Conservation (phyloP, 2,888 invertebrate genomes). For the Pseudococcus jackbeardsleyi region DNA sequence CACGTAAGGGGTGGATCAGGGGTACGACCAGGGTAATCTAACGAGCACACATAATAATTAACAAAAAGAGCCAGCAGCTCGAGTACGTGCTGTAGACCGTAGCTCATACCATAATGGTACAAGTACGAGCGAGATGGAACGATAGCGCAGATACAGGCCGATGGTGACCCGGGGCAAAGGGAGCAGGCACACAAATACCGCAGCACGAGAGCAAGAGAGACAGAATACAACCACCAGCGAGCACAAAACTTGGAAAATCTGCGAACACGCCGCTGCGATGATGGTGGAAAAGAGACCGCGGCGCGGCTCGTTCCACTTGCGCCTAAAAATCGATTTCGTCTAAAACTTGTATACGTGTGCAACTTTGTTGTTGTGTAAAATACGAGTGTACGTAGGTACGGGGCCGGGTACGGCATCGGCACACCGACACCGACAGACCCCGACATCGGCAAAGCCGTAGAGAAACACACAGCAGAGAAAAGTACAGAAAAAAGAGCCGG, state of each 20-base stretch:
- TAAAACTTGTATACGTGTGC: constrained; percentile 20
- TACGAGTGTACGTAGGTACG: not conserved
- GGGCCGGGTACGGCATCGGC: not conserved
- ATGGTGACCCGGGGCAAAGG: no score
- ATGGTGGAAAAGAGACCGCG: not conserved
- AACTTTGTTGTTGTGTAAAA: not conserved
- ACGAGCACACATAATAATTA: not conserved
- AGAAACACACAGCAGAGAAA: not conserved
- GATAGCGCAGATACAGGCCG: no score
- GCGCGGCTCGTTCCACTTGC: not conserved
- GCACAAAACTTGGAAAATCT: constrained; percentile 6
- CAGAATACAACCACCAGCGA: not conserved
- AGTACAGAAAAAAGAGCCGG: not conserved
- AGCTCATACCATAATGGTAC: no score
- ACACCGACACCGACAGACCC: not conserved
- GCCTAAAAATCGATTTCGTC: constrained; percentile 37
- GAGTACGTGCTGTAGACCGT: not conserved
- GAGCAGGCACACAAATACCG: not conserved
- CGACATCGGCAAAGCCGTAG: not conserved
- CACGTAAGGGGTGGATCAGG: not conserved
- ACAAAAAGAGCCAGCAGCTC: not conserved
- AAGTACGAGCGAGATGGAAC: not conserved
- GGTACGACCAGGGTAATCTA: not conserved
- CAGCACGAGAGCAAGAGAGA: not conserved
- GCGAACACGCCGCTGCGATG: not conserved